Conservation (phyloP, 2,797 vertebrate genomes). For the Rhinichthys osculus region DNA sequence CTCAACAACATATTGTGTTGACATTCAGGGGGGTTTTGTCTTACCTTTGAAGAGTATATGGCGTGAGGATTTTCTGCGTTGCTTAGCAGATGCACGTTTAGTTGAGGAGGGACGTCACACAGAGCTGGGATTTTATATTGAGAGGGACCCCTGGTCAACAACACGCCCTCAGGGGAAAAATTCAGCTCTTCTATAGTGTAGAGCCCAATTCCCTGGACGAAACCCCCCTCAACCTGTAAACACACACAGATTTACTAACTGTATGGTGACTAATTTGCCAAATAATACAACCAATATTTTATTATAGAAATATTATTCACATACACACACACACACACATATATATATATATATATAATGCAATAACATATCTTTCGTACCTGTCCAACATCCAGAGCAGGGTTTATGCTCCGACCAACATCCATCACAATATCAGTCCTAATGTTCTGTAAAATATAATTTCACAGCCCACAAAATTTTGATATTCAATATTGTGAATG, state of each 20-base stretch:
- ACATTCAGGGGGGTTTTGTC: not conserved
- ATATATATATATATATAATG: too few relatives aligned
- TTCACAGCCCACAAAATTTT: not conserved
- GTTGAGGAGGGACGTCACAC: slow-evolving; percentile 75
- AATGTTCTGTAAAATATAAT: slow-evolving; percentile 61
- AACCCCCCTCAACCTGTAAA: slow-evolving; percentile 78
- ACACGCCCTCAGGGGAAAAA: slow-evolving; percentile 76
- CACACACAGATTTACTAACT: not conserved
- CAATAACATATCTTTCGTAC: slow-evolving; percentile 26
- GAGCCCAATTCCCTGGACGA: slow-evolving; percentile 77
- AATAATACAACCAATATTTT: not conserved
- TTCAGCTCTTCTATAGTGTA: slow-evolving; percentile 78
- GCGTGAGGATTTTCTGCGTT: slow-evolving; percentile 72
- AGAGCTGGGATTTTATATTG: slow-evolving; percentile 77
- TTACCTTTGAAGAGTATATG: slow-evolving; percentile 81
- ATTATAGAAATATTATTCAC: not conserved
- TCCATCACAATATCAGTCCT: slow-evolving; percentile 68
- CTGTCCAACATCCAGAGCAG: slow-evolving; percentile 69
- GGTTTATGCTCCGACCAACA: slow-evolving; percentile 66
- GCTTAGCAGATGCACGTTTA: slow-evolving; percentile 73
- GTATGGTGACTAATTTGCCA: not conserved
- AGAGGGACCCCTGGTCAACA: slow-evolving; percentile 73
- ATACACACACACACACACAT: not conserved
- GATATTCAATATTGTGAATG: not conserved
- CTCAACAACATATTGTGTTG: not conserved